Evolutionary conservation across 2,888 invertebrate species (phyloP).

Genomic region (Hylaea fasciaria): DNA sequence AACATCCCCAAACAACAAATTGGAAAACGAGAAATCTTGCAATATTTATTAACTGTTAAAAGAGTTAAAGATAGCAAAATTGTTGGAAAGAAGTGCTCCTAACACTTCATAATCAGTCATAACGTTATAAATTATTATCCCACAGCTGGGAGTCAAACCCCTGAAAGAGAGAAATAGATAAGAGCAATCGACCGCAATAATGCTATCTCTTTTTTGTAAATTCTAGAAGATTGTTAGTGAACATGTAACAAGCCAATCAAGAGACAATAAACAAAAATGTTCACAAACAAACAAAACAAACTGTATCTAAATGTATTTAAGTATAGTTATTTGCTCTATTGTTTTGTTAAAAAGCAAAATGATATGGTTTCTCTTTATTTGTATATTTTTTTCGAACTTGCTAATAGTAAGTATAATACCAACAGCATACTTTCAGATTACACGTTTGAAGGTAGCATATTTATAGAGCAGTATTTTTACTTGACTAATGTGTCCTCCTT

Average conservation of each 20-base stretch:
- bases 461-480: no score
- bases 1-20: slow-evolving; percentile 27
- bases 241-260: slow-evolving; percentile 37
- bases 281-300: slow-evolving; percentile 43
- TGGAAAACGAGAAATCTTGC: slow-evolving; percentile 10
- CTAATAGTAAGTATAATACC: no score
- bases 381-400: no score
- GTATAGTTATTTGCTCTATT: slow-evolving; percentile 13
- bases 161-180: no score
- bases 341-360: background rate
- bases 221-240: slow-evolving; percentile 35
- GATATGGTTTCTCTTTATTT: no score
- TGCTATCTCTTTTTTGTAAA: slow-evolving; percentile 9
- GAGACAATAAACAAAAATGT: slow-evolving; percentile 35
- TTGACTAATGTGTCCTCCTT: no score
- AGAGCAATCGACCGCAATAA: background rate
- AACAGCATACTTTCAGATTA: no score
- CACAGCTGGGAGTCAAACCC: no score
- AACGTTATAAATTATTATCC: no score
- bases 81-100: background rate
- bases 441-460: no score
- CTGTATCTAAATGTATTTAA: slow-evolving; percentile 15
- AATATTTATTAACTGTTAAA: slow-evolving; percentile 12
- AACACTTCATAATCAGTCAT: no score
- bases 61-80: slow-evolving; percentile 14